These are phyloP conservation scores for Tipula helvola DNA, from an alignment of 2,888 invertebrate genomes.

Conservation along the genomic window DNA sequence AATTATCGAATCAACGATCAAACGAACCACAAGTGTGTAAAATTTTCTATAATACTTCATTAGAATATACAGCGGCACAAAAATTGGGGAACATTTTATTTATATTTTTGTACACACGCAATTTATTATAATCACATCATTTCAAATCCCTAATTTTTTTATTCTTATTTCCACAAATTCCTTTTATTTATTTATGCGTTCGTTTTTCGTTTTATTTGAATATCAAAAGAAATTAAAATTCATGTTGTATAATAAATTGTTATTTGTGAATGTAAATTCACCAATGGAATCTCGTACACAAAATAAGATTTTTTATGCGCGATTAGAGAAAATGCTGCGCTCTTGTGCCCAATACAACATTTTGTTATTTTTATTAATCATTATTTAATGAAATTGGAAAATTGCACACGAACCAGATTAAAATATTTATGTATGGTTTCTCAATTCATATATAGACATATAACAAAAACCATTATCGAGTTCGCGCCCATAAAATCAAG, in stretches of 20 bases:
- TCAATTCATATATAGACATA: neutral
- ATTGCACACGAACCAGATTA: neutral
- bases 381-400: neutral
- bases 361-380: neutral
- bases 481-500: neutral
- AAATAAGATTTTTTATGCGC: neutral
- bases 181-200: neutral
- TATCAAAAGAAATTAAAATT: neutral
- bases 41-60: neutral
- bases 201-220: neutral
- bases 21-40: neutral
- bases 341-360: neutral
- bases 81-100: neutral
- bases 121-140: neutral
- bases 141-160: neutral
- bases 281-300: neutral
- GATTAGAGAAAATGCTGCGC: neutral
- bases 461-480: neutral
- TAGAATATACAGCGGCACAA: neutral
- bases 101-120: neutral
- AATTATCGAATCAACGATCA: slow-evolving; percentile 4
- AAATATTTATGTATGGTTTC: neutral
- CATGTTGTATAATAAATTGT: neutral
- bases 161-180: neutral
- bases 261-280: neutral